Evolutionary conservation across 1,140 invertebrate genomes (phyloP).

Genomic region (Drosophila leontia): DNA sequence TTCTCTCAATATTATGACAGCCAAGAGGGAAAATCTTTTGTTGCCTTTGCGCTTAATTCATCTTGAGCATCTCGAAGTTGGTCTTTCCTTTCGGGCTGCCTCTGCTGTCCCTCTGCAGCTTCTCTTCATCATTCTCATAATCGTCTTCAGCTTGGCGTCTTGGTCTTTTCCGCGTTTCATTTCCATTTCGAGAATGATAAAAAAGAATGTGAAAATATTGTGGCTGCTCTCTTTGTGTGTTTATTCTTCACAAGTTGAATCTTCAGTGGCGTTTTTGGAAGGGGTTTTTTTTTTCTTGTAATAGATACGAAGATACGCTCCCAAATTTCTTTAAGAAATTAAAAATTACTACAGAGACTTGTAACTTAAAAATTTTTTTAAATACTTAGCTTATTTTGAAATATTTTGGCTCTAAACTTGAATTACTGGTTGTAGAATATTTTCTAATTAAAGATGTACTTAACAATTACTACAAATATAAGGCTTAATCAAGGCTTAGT

Average conservation of each 20-base stretch:
- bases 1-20: conserved; percentile 64
- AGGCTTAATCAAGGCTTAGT: not conserved
- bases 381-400: not conserved
- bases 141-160: conserved; percentile 32
- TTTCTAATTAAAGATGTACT: not conserved
- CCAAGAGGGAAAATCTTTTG: conserved; percentile 69
- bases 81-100: conserved; percentile 34
- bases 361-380: not conserved
- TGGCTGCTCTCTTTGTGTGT: conserved; percentile 71
- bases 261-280: conserved; percentile 2
- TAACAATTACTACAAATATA: not conserved
- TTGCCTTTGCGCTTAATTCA: conserved; percentile 62
- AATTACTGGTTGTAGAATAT: not conserved
- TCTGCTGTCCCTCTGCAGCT: conserved; percentile 19
- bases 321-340: not conserved
- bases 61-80: conserved; percentile 70
- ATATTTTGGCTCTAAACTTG: not conserved
- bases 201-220: conserved; percentile 56
- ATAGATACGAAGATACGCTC: not conserved
- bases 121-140: conserved; percentile 19
- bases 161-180: conserved; percentile 49
- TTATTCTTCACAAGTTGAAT: conserved; percentile 58
- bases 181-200: conserved; percentile 72
- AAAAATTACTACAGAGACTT: too few species aligned
- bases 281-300: not conserved